A percentile compares a stretch with the other conserved stretches of the same genome.
Conservation (phyloP, 2,888 invertebrate genomes). For the Polietes domitor region DNA sequence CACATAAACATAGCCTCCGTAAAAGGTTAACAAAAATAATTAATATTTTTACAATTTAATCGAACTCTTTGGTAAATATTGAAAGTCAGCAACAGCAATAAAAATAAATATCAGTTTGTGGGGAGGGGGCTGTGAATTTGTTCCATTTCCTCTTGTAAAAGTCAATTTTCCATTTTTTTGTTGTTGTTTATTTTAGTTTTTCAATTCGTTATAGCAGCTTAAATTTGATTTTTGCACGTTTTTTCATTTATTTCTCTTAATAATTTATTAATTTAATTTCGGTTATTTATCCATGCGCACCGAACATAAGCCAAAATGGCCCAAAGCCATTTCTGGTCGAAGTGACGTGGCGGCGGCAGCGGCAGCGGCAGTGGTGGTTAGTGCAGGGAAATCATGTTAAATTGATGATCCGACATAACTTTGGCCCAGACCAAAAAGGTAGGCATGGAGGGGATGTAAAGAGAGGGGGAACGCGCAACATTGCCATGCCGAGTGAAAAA, state of each 20-base stretch:
- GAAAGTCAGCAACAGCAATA: no score
- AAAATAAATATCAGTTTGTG: no score
- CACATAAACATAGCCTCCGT: neutral
- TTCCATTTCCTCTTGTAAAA: no score
- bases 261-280: slow-evolving; percentile 39
- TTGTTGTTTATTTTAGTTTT: neutral
- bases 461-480: no score
- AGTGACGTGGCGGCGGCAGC: neutral
- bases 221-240: slow-evolving; percentile 33
- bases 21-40: slow-evolving; percentile 28
- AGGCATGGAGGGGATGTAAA: neutral
- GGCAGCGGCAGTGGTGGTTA: neutral
- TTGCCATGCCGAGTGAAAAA: neutral
- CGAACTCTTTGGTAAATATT: neutral
- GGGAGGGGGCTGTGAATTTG: no score
- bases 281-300: slow-evolving; percentile 19
- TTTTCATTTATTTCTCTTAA: slow-evolving; percentile 34
- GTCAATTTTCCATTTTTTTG: neutral
- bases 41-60: slow-evolving; percentile 25
- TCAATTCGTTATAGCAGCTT: neutral
- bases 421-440: neutral
- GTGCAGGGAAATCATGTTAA: slow-evolving; percentile 1
- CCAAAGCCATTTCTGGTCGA: neutral
- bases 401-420: slow-evolving; percentile 11
- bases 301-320: slow-evolving; percentile 23